Base-by-base conservation (phyloP, 2,113 vertebrate species). In the Calyptomena viridis region DNA sequence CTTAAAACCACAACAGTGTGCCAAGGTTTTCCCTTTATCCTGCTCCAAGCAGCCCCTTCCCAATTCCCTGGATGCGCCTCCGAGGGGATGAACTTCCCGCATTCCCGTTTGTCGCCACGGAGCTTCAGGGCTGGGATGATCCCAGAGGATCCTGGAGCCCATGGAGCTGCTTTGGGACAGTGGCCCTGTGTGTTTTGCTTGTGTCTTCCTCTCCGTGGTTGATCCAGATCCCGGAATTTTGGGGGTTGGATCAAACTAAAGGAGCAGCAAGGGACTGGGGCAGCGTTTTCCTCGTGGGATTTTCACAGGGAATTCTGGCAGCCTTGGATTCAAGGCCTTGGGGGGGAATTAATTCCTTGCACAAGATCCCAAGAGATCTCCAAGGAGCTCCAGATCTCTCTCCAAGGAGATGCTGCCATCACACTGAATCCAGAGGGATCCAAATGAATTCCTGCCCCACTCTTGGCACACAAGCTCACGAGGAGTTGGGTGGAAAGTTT, bases 211-310 rank as follows among this genome's bases (percentile, higher is more conserved):
- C 50, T 58, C 42, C 7, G 0, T 24, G 58, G 66, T 35, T 67
- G 56, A 5, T 30, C 1, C 0, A 0, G 31, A 24, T 44, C 31
- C 55, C 19, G 49, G 69, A 60, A 6, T 60, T 52, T 31, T 28
- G 31, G 8, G 73, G 73, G 49, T 9, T 35, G 7, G 17, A 25
- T 73, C 44, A 37, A 42, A 10, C 9, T 10, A 31, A 58, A 53
- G 28, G 58, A 53, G 39, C 39, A 79, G 42, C 7, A 23, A 6
- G n/a, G n/a, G n/a, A n/a, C n/a, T 49, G 53, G 56, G 21, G 44
- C 52, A 44, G 49, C 1, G 1, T 52, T 91, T 46, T 68, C 0
- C 0, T 5, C 8, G 21, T 35, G 35, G 66, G 6, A 4, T 35
- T 50, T 3, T 62, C 10, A 2, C 21, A 5, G 56, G 42, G 33